Conservation (phyloP, 2,888 invertebrate genomes). For the Candidula unifasciata region DNA sequence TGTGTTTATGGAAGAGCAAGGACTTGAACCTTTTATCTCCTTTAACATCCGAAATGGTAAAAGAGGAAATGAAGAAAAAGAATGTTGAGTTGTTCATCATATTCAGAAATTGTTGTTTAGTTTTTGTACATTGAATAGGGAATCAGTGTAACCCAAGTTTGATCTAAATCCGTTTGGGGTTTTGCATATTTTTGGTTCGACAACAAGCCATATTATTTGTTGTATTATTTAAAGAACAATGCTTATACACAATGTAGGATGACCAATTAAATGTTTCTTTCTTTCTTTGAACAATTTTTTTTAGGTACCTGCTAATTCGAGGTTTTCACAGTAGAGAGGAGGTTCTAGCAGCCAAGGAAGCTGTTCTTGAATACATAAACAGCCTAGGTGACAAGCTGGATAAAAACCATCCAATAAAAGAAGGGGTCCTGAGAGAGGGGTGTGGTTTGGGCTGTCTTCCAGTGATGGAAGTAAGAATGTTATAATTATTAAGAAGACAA, state of each 20-base stretch:
- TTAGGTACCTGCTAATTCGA: constrained; percentile 67
- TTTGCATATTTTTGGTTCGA: no score
- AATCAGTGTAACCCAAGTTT: no score
- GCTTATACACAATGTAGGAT: background rate
- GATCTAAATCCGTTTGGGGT: no score
- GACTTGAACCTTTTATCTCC: no score
- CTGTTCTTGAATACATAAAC: constrained; percentile 62
- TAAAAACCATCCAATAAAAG: constrained; percentile 57
- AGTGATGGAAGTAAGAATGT: constrained; percentile 65
- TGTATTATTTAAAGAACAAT: no score
- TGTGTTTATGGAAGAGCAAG: no score
- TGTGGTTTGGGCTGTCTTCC: constrained; percentile 71
- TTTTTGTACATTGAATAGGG: no score
- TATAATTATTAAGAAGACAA: background rate
- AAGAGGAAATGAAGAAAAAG: no score
- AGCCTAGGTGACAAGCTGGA: constrained; percentile 59
- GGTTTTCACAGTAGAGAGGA: constrained; percentile 68
- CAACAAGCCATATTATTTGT: no score
- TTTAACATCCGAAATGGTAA: no score
- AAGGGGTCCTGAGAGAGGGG: constrained; percentile 65
- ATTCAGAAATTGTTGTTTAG: no score
- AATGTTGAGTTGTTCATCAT: no score
- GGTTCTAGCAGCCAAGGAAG: constrained; percentile 64
- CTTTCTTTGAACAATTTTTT: background rate
- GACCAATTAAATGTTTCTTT: background rate